These are phyloP conservation scores for Oedothorax gibbosus DNA, from an alignment of 1,140 invertebrate genomes.

Conservation along the genomic window DNA sequence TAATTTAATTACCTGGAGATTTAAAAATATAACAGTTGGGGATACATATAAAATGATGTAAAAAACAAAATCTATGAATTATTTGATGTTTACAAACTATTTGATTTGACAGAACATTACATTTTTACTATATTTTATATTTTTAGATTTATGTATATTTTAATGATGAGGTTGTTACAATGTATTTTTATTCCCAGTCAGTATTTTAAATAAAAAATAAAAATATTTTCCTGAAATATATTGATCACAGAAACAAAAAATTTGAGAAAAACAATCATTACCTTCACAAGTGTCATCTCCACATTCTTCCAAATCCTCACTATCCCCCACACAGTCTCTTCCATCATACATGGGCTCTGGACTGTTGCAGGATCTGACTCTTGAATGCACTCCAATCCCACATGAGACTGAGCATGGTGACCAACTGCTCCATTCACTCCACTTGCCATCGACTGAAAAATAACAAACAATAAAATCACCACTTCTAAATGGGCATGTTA, in stretches of 20 bases:
- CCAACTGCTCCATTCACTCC: constrained; percentile 68
- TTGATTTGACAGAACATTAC: not conserved
- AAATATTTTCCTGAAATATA: too few relatives aligned
- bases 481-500: too few relatives aligned
- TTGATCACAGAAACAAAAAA: too few relatives aligned
- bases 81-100: too few relatives aligned
- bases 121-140: not conserved
- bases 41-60: not conserved
- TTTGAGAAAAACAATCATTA: not conserved
- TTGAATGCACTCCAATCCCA: constrained; percentile 65
- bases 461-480: too few relatives aligned
- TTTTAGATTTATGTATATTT: too few relatives aligned
- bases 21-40: too few relatives aligned
- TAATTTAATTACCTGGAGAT: too few relatives aligned
- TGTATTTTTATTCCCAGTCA: too few relatives aligned
- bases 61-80: not conserved
- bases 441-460: constrained; percentile 57
- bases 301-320: constrained; percentile 67
- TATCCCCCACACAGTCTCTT: constrained; percentile 67
- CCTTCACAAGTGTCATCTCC: constrained; percentile 56
- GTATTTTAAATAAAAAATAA: too few relatives aligned
- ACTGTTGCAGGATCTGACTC: constrained; percentile 72
- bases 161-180: too few relatives aligned
- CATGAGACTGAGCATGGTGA: constrained; percentile 66
- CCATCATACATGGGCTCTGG: constrained; percentile 63